phyloP scores from a whole-genome alignment of 2,797 vertebrate genomes.

The Arctocebus calabarensis region DNA sequence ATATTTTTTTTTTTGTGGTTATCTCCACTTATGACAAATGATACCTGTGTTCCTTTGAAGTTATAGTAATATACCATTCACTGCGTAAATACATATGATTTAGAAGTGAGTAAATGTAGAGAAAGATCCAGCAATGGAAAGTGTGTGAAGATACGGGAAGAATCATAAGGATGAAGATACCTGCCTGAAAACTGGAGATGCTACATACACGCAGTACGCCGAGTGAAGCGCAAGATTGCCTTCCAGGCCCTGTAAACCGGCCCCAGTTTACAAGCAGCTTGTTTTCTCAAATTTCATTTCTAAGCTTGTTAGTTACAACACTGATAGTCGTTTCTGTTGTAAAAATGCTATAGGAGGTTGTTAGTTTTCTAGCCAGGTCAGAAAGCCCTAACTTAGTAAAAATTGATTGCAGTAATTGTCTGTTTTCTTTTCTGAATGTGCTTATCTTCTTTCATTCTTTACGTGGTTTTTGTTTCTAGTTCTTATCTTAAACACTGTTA shows the following conservation, averaged over 20 bases:
- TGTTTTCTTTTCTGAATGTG: too few species aligned
- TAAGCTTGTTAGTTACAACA: constrained; percentile 15
- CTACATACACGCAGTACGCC: background rate
- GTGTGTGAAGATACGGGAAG: background rate
- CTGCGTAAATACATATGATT: background rate
- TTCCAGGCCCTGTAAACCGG: background rate
- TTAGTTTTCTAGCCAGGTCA: background rate
- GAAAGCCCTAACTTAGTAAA: background rate
- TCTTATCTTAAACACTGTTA: too few species aligned
- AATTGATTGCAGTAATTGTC: too few species aligned
- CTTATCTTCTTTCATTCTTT: too few species aligned
- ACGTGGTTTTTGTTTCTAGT: too few species aligned
- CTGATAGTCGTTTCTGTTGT: background rate
- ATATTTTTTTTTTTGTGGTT: background rate
- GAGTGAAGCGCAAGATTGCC: background rate
- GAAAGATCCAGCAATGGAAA: background rate
- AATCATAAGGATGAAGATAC: background rate
- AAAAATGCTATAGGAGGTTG: background rate
- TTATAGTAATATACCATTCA: background rate
- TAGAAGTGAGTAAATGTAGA: background rate
- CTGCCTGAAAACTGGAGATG: accelerated
- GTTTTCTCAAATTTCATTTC: constrained; percentile 20
- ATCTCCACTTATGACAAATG: background rate
- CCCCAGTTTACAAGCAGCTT: background rate
- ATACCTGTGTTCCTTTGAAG: background rate